These are phyloP conservation scores for Congeria kusceri DNA, from an alignment of 2,888 invertebrate genomes.

Conservation along the genomic window DNA sequence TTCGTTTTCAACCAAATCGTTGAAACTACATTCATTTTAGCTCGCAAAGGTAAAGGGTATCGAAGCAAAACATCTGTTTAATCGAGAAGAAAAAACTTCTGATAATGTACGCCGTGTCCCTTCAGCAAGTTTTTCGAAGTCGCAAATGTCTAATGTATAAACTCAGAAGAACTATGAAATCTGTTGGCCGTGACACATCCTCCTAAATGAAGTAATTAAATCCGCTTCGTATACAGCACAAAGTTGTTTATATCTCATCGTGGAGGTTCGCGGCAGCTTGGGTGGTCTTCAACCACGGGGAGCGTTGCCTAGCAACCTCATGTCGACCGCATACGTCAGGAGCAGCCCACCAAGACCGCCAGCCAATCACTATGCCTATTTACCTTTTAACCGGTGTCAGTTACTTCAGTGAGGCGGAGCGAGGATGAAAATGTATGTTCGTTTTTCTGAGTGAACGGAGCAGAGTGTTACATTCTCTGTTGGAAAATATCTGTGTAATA, in stretches of 20 bases:
- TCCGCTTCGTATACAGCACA: constrained; percentile 68
- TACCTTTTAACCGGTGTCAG: constrained; percentile 77
- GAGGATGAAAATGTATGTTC: constrained; percentile 77
- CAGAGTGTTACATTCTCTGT: constrained; percentile 67
- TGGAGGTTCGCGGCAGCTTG: constrained; percentile 79
- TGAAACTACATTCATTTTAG: too few species aligned
- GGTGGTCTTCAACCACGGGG: constrained; percentile 84
- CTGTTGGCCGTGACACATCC: constrained; percentile 63
- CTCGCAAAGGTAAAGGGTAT: too few species aligned
- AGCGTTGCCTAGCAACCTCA: constrained; percentile 85
- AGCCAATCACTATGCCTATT: constrained; percentile 81
- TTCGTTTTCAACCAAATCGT: too few species aligned
- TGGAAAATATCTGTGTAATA: constrained; percentile 67
- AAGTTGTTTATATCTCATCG: constrained; percentile 77
- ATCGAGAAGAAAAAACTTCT: neutral
- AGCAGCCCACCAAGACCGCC: constrained; percentile 77
- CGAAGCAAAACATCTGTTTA: too few species aligned
- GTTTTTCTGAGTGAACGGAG: constrained; percentile 66
- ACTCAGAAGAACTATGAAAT: constrained; percentile 61
- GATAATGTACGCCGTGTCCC: neutral
- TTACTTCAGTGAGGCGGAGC: constrained; percentile 80
- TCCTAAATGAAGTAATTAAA: constrained; percentile 67
- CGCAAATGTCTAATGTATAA: constrained; percentile 63
- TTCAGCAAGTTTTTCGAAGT: constrained; percentile 49
- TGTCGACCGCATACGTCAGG: constrained; percentile 81